Conservation (phyloP, 2,797 vertebrate species). For the Chromobotia macracanthus region DNA sequence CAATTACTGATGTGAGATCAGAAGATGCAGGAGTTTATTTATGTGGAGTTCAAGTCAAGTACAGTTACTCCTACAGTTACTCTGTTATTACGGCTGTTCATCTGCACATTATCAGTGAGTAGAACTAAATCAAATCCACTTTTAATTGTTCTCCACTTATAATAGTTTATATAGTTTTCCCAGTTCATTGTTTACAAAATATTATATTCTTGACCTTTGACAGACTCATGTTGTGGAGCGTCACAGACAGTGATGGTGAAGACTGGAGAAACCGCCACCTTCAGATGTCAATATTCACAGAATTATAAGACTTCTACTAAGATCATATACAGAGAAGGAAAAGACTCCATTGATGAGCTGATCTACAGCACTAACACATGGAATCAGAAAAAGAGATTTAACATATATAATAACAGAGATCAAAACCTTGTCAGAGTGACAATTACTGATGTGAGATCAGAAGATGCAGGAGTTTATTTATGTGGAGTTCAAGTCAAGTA, state of each 20-base stretch:
- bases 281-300: slow-evolving; percentile 9
- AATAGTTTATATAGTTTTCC: too few relatives aligned
- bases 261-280: slow-evolving; percentile 8
- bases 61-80: accelerated
- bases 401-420: background rate
- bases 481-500: background rate
- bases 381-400: background rate
- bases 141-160: too few relatives aligned
- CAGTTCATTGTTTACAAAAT: too few relatives aligned
- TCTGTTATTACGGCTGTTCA: background rate
- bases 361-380: background rate
- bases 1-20: background rate
- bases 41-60: background rate
- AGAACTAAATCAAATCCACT: background rate
- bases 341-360: background rate
- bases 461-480: slow-evolving; percentile 13
- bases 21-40: slow-evolving; percentile 16
- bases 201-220: too few relatives aligned
- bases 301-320: background rate
- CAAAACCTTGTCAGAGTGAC: background rate
- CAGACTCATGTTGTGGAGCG: slow-evolving; percentile 1
- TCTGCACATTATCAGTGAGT: slow-evolving; percentile 20
- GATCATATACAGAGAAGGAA: background rate
- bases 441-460: background rate
- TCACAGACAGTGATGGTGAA: background rate